Conservation (phyloP, 2,113 vertebrate genomes). For the Tachysurus fulvidraco region DNA sequence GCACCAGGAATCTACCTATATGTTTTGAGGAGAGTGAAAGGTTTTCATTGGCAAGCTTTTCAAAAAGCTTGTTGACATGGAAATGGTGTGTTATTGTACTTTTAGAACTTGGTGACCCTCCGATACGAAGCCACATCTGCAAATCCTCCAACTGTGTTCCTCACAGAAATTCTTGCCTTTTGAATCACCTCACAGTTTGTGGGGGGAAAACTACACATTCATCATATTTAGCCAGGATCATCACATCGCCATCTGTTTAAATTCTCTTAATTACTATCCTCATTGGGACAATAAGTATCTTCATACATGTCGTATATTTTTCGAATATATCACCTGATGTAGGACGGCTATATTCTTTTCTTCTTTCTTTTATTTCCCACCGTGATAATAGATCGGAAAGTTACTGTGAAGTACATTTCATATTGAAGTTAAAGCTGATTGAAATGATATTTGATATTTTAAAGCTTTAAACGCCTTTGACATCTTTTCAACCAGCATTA, state of each 20-base stretch:
- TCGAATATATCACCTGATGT: background rate
- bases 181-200: conserved; percentile 25
- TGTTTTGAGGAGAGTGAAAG: conserved; percentile 14
- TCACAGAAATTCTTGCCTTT: conserved; percentile 21
- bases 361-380: background rate
- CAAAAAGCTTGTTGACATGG: conserved; percentile 22
- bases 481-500: too few species aligned
- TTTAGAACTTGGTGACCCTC: conserved; percentile 41
- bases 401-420: background rate
- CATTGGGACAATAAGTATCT: background rate
- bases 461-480: too few species aligned
- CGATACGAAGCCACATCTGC: conserved; percentile 33
- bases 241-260: background rate
- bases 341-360: background rate
- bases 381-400: background rate
- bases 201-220: conserved; percentile 1
- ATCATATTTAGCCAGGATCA: background rate
- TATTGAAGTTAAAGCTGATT: background rate
- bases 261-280: background rate
- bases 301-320: background rate
- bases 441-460: background rate
- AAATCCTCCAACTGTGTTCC: conserved; percentile 33
- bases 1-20: conserved; percentile 35
- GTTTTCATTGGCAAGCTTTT: conserved; percentile 9
- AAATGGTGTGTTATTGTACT: conserved; percentile 25